Conservation (phyloP, 1,140 invertebrate genomes). For the Schlechtendalia chinensis region DNA sequence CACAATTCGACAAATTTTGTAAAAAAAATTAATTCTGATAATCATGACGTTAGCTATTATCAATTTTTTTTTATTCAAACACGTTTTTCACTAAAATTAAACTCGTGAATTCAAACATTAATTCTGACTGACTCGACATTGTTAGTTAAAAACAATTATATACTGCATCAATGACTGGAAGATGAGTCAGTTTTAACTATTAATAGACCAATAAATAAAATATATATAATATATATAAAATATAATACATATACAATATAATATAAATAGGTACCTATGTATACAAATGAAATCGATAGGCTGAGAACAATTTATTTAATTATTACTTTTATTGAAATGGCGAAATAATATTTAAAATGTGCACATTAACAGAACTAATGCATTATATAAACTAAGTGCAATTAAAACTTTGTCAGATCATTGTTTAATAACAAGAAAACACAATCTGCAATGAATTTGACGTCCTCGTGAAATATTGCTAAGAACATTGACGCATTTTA, state of each 20-base stretch:
- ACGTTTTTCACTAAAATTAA: conserved; percentile 2
- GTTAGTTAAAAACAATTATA: not conserved
- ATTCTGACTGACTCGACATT: not conserved
- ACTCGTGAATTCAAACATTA: not conserved
- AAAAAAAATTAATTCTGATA: not conserved
- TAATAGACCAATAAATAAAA: too few relatives aligned
- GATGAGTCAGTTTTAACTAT: not conserved
- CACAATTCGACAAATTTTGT: not conserved
- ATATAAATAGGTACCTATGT: too few relatives aligned
- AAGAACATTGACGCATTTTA: not conserved
- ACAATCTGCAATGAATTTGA: not conserved
- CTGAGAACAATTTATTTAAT: too few relatives aligned
- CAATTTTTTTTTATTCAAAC: not conserved
- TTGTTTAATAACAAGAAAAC: not conserved
- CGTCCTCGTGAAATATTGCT: not conserved
- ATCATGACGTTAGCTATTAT: not conserved
- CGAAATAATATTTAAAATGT: not conserved
- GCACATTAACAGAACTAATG: not conserved
- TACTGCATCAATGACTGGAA: not conserved
- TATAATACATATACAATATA: too few relatives aligned
- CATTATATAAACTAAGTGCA: not conserved
- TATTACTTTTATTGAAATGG: not conserved
- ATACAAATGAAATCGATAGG: too few relatives aligned
- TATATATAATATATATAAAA: too few relatives aligned
- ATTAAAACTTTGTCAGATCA: not conserved